Conservation (phyloP, 2,113 vertebrate species). For the Crotalus tigris region DNA sequence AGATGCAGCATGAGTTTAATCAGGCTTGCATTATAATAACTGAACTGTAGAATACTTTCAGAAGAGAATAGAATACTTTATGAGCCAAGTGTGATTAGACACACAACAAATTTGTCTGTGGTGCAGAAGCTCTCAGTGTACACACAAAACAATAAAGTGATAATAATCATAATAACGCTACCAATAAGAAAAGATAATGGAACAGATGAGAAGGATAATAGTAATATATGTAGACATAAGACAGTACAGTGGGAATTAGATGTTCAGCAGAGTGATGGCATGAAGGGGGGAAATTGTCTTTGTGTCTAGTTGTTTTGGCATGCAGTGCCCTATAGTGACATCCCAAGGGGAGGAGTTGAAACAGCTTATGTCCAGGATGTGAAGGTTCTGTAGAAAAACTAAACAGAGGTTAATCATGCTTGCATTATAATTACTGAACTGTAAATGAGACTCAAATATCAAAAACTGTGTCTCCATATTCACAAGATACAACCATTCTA, state of each 20-base stretch:
- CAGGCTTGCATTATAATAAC: background rate
- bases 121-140: background rate
- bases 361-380: background rate
- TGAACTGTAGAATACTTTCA: background rate
- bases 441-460: background rate
- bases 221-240: background rate
- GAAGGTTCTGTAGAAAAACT: background rate
- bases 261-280: background rate
- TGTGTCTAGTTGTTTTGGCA: background rate
- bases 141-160: background rate
- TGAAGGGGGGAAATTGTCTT: background rate
- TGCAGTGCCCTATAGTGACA: background rate
- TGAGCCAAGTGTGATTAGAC: background rate
- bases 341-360: background rate
- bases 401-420: background rate
- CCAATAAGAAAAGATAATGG: background rate
- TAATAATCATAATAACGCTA: background rate
- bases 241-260: background rate
- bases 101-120: background rate
- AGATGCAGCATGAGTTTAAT: background rate
- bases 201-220: background rate
- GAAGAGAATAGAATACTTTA: background rate
- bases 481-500: background rate
- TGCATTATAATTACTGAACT: background rate
- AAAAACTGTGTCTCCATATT: background rate